Percentiles rank a stretch among this genome's conserved stretches.
These are phyloP conservation scores for Botia kubotai DNA, from an alignment of 2,797 vertebrate species.

Conservation along the genomic window DNA sequence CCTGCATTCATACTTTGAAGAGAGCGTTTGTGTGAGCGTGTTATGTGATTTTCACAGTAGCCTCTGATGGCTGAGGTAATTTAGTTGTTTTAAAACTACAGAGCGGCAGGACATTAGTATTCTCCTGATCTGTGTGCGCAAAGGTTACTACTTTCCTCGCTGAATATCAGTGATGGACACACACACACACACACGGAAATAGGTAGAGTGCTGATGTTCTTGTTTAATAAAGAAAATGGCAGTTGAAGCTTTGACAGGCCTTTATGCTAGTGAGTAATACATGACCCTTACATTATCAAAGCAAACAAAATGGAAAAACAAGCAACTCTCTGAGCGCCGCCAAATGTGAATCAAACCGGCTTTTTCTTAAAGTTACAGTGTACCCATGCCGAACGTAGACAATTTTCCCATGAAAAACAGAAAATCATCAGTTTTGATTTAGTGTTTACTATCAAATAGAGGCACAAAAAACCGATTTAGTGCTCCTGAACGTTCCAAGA, in stretches of 20 bases:
- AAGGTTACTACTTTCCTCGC: slow-evolving; percentile 62
- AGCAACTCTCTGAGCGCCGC: neutral
- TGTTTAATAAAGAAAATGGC: slow-evolving; percentile 68
- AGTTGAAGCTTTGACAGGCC: slow-evolving; percentile 57
- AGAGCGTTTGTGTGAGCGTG: slow-evolving; percentile 56
- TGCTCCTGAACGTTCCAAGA: slow-evolving; percentile 8
- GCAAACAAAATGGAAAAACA: slow-evolving; percentile 41
- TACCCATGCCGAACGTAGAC: neutral
- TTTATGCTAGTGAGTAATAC: slow-evolving; percentile 32
- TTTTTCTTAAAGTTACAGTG: neutral
- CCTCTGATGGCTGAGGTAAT: slow-evolving; percentile 70
- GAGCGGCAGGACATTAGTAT: slow-evolving; percentile 70
- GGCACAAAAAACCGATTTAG: slow-evolving; percentile 12
- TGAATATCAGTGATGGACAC: slow-evolving; percentile 59
- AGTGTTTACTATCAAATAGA: neutral
- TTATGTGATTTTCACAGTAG: slow-evolving; percentile 69
- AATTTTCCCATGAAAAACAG: neutral
- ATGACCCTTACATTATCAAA: slow-evolving; percentile 25
- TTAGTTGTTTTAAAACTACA: slow-evolving; percentile 74
- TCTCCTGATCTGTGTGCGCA: slow-evolving; percentile 61
- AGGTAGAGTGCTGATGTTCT: slow-evolving; percentile 52
- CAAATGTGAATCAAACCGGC: neutral
- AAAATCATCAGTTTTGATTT: neutral
- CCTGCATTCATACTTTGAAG: slow-evolving; percentile 51
- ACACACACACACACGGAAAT: slow-evolving; percentile 39